phyloP scores from a whole-genome alignment of 2,888 invertebrate species.

The Drosophila nr. fundita region DNA sequence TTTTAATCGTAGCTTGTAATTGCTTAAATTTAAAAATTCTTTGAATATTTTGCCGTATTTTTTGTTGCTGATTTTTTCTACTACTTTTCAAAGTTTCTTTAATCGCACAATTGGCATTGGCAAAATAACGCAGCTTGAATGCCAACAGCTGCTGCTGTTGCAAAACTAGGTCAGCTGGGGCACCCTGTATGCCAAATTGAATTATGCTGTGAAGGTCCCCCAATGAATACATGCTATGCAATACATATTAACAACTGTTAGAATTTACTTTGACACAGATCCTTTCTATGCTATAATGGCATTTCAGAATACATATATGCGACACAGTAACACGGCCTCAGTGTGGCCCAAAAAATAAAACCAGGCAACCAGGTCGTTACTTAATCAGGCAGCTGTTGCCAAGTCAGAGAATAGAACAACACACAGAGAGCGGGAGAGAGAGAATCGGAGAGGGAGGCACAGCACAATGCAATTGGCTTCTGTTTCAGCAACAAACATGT shows the following conservation, averaged over 20 bases:
- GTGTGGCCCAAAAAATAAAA: slow-evolving; percentile 60
- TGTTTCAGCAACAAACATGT: slow-evolving; percentile 48
- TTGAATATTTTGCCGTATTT: not conserved
- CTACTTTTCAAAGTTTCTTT: slow-evolving; percentile 1
- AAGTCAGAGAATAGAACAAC: slow-evolving; percentile 32
- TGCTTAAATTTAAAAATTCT: not conserved
- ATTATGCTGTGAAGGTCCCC: slow-evolving; percentile 63
- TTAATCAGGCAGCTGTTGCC: slow-evolving; percentile 67
- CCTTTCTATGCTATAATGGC: slow-evolving; percentile 28
- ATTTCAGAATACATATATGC: slow-evolving; percentile 20
- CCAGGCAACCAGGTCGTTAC: slow-evolving; percentile 72
- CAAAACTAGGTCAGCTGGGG: slow-evolving; percentile 36
- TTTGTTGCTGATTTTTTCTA: not conserved
- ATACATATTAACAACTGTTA: slow-evolving; percentile 43
- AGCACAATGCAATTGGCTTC: slow-evolving; percentile 19
- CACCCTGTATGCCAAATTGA: slow-evolving; percentile 63
- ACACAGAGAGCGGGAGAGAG: slow-evolving; percentile 3
- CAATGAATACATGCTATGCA: slow-evolving; percentile 13
- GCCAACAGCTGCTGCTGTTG: slow-evolving; percentile 43
- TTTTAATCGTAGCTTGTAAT: too few species aligned
- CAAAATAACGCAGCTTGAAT: slow-evolving; percentile 40
- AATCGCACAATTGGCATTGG: slow-evolving; percentile 36
- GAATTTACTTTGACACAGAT: slow-evolving; percentile 59
- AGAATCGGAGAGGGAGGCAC: not conserved
- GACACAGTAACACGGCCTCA: slow-evolving; percentile 75